These are phyloP conservation scores for Montipora cactus DNA, from an alignment of 64 coral and sea anemone species.

Conservation along the genomic window DNA sequence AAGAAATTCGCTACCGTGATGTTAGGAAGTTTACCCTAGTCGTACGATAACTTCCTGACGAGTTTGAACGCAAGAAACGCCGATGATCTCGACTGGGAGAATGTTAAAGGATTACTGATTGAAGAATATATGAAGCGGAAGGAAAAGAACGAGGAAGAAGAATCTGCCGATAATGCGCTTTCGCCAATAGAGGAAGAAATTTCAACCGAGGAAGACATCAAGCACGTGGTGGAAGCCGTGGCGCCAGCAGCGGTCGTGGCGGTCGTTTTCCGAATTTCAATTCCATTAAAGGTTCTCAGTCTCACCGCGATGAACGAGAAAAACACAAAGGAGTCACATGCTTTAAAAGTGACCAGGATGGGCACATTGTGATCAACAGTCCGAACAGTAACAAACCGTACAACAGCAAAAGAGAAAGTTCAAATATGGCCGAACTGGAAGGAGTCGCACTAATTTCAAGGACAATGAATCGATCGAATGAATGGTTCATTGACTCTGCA, in stretches of 20 bases:
- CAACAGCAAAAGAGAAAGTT: slow-evolving; percentile 61
- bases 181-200: slow-evolving; percentile 20
- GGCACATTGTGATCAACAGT: slow-evolving; percentile 62
- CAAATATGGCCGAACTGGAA: slow-evolving; percentile 66
- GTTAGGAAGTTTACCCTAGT: slow-evolving; percentile 55
- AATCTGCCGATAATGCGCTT: slow-evolving; percentile 19
- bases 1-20: slow-evolving; percentile 60
- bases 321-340: slow-evolving; percentile 58
- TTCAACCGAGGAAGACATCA: slow-evolving; percentile 29
- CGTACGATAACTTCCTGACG: slow-evolving; percentile 65
- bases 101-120: slow-evolving; percentile 50
- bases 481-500: slow-evolving; percentile 85
- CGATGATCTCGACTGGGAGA: slow-evolving; percentile 62
- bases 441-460: slow-evolving; percentile 77
- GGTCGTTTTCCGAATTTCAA: not conserved
- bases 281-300: not conserved
- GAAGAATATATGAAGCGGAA: slow-evolving; percentile 58
- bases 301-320: slow-evolving; percentile 7
- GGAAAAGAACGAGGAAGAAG: slow-evolving; percentile 57
- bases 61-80: slow-evolving; percentile 64
- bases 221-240: slow-evolving; percentile 14
- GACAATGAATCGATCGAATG: slow-evolving; percentile 40
- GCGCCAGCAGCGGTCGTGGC: not conserved
- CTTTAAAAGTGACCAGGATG: slow-evolving; percentile 59
- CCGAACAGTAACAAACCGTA: slow-evolving; percentile 46